A percentile compares a stretch with the other conserved stretches of the same genome.
Evolutionary conservation across 2,888 invertebrate species (phyloP).

Genomic region (Diabrotica balteata): DNA sequence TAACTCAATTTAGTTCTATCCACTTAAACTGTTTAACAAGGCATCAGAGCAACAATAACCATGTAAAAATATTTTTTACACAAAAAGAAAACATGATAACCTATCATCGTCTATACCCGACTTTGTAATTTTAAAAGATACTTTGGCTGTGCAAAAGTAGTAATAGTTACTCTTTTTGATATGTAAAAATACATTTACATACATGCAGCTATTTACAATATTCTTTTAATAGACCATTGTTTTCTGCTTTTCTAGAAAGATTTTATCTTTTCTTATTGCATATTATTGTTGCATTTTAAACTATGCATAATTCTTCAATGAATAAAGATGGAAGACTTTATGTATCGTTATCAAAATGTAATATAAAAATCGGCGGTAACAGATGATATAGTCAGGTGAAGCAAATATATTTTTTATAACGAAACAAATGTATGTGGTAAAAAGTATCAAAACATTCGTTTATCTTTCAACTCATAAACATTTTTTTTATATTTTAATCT

Average conservation of each 20-base stretch:
- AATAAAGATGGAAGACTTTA: not conserved
- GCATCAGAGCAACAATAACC: conserved; percentile 40
- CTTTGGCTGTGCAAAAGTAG: conserved; percentile 49
- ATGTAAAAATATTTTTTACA: conserved; percentile 28
- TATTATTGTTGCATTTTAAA: conserved; percentile 1
- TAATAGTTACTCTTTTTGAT: conserved; percentile 45
- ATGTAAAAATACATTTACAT: conserved; percentile 55
- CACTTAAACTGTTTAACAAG: conserved; percentile 25
- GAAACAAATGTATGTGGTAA: too few species aligned
- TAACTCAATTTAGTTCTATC: conserved; percentile 17
- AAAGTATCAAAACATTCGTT: too few species aligned
- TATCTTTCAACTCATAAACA: too few species aligned
- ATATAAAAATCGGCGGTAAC: too few species aligned
- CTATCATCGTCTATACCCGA: not conserved
- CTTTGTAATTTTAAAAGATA: conserved; percentile 19
- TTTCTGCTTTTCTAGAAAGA: conserved; percentile 17
- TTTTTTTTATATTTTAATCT: not conserved
- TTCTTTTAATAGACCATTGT: conserved; percentile 45
- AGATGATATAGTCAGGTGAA: too few species aligned
- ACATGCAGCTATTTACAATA: conserved; percentile 48
- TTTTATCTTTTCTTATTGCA: conserved; percentile 21
- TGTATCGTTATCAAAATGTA: too few species aligned
- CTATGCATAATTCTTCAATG: not conserved
- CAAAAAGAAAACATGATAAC: conserved; percentile 6
- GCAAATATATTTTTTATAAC: too few species aligned